phyloP scores from a whole-genome alignment of 2,797 vertebrate genomes.

The Sebastes nivosus region DNA sequence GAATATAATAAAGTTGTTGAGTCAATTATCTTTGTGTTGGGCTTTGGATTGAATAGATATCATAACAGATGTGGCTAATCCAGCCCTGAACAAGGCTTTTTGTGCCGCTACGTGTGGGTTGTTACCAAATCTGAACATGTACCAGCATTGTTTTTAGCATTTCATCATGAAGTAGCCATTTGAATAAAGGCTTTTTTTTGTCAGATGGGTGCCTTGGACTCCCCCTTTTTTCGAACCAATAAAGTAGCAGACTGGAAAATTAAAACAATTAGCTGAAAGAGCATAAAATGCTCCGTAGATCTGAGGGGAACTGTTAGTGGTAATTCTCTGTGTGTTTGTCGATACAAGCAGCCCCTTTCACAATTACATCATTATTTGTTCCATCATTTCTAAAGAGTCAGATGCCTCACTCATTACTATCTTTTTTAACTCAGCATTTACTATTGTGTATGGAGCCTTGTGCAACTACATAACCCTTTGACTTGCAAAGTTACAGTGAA shows the following conservation, averaged over 20 bases:
- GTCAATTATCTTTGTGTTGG: too few species aligned
- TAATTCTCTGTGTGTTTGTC: neutral
- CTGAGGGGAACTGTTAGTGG: neutral
- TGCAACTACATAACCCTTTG: neutral
- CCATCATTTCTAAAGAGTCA: neutral
- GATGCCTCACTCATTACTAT: neutral
- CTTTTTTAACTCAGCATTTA: neutral
- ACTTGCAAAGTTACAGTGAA: conserved; percentile 2
- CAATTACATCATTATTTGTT: too few species aligned
- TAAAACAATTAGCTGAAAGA: neutral
- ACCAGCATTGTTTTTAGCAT: too few species aligned
- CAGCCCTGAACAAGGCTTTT: neutral
- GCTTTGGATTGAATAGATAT: too few species aligned
- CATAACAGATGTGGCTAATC: too few species aligned
- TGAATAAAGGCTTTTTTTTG: too few species aligned
- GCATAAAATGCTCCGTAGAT: neutral
- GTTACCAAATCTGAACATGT: too few species aligned
- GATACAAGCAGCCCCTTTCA: neutral
- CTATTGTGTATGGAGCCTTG: neutral
- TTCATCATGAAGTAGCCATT: too few species aligned
- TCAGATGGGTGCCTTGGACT: too few species aligned
- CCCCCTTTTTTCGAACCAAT: neutral
- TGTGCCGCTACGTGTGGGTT: too few species aligned
- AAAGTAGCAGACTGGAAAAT: neutral
- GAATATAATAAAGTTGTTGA: too few species aligned